Conservation (phyloP, 2,888 invertebrate genomes). For the Azorinus chamasolen region DNA sequence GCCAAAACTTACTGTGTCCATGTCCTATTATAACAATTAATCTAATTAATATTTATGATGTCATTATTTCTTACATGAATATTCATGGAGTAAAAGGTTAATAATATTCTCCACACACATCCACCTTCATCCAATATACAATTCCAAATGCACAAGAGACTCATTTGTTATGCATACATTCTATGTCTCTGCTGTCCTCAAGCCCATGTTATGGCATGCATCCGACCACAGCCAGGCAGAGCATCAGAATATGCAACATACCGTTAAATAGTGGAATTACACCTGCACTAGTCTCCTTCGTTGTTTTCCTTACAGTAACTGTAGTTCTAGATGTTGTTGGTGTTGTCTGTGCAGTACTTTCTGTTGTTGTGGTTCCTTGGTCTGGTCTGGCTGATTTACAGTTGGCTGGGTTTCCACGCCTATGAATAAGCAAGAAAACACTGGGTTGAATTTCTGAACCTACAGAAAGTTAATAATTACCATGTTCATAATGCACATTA, state of each 20-base stretch:
- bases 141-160: no score
- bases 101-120: no score
- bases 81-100: no score
- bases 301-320: not conserved
- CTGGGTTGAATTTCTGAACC: not conserved
- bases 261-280: slow-evolving; percentile 14
- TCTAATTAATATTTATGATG: no score
- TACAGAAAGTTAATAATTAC: not conserved
- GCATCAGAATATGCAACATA: slow-evolving; percentile 39
- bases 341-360: slow-evolving; percentile 4
- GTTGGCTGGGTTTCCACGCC: slow-evolving; percentile 54
- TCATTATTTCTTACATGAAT: no score
- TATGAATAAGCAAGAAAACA: slow-evolving; percentile 13
- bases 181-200: no score
- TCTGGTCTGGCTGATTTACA: slow-evolving; percentile 36
- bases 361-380: slow-evolving; percentile 16
- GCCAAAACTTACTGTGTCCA: no score
- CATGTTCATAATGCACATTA: not conserved
- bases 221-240: slow-evolving; percentile 7
- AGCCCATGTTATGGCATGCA: no score
- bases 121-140: no score
- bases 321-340: slow-evolving; percentile 3
- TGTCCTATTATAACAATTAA: no score
- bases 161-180: no score
- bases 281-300: slow-evolving; percentile 4